Evolutionary conservation across 2,888 invertebrate genomes (phyloP), one percentile per base, ranked within the genome.

Genomic region (Cheiracanthium punctorium): DNA sequence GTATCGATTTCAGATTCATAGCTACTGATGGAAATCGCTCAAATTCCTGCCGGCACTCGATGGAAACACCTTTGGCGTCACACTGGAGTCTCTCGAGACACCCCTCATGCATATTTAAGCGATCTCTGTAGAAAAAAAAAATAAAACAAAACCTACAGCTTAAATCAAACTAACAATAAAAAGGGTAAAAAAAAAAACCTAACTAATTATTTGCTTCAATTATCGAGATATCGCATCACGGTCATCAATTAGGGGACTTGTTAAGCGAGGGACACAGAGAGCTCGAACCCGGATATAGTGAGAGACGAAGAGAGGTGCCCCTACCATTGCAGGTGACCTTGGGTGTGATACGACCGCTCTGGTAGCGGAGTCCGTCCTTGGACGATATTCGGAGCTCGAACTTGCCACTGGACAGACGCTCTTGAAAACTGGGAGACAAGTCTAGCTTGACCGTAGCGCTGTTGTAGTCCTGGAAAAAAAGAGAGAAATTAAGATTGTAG

Each of bases 321-420:
- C 28, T 76, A 88, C 88, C 89, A 75, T 90, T 90, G 82, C 90
- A 90, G 10, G 90, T 89, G 30, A 89, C 89, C 43, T 89, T 88
- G 48, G 89, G 88, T 29, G 88, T 89, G 73, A 90, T 88, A 29
- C 82, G 69, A 24, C 90, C 90, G 33, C 81, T 73, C 52, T 90
- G 87, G 37, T 80, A 84, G 20, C 89, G 84, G 7, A 48, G 64
- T 10, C 84, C 87, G 33, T 88, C 88, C 29, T 74, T 76, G 48
- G 88, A 84, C 14, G 87, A 48, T 32, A 88, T 72, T 8, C 73
- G 71, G 17, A 88, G 76, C 24, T 80, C 82, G 32, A 88, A 77
- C 20, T 80, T 72, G 0, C 80, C 88, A 28, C 70, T 65, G 33
- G 80, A 77, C 37, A 88, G 64, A 0, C 70, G 43, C 28, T 82